These are phyloP conservation scores for Diarsia brunnea DNA, from an alignment of 2,888 invertebrate genomes.

Conservation along the genomic window DNA sequence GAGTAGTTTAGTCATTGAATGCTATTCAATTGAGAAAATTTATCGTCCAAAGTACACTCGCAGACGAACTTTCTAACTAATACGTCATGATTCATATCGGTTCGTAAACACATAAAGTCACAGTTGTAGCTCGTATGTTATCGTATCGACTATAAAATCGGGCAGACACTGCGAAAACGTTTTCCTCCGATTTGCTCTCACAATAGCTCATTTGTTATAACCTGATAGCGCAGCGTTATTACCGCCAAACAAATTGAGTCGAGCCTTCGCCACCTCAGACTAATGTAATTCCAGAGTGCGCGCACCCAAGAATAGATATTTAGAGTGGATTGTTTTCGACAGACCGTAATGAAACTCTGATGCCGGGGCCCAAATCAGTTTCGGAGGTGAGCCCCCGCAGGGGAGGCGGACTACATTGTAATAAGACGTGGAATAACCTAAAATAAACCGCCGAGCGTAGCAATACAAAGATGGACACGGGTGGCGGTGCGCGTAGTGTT, in stretches of 20 bases:
- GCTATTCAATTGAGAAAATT: conserved; percentile 62
- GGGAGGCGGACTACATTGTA: conserved; percentile 89
- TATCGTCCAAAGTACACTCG: conserved; percentile 43
- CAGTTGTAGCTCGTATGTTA: conserved; percentile 58
- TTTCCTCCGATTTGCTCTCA: conserved; percentile 87
- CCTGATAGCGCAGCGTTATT: conserved; percentile 90
- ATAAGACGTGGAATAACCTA: conserved; percentile 90
- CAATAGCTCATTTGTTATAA: conserved; percentile 91
- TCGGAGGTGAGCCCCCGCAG: conserved; percentile 89
- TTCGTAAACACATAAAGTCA: conserved; percentile 56
- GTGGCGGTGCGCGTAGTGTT: conserved; percentile 69
- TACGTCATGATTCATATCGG: conserved; percentile 58
- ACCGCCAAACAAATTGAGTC: conserved; percentile 91
- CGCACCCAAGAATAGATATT: conserved; percentile 91
- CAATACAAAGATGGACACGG: conserved; percentile 88
- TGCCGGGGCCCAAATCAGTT: conserved; percentile 89
- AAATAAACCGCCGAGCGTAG: conserved; percentile 87
- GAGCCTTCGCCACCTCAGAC: conserved; percentile 91
- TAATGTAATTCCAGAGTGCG: conserved; percentile 90
- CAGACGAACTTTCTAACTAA: conserved; percentile 53
- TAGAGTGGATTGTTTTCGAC: conserved; percentile 91
- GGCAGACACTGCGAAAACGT: conserved; percentile 86
- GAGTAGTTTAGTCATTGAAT: conserved; percentile 65
- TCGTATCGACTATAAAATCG: conserved; percentile 80
- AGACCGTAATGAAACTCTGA: conserved; percentile 91